A percentile compares a stretch with the other conserved stretches of the same genome.
Evolutionary conservation across 2,113 vertebrate species (phyloP).

Genomic region (Cyprinodon tularosa): DNA sequence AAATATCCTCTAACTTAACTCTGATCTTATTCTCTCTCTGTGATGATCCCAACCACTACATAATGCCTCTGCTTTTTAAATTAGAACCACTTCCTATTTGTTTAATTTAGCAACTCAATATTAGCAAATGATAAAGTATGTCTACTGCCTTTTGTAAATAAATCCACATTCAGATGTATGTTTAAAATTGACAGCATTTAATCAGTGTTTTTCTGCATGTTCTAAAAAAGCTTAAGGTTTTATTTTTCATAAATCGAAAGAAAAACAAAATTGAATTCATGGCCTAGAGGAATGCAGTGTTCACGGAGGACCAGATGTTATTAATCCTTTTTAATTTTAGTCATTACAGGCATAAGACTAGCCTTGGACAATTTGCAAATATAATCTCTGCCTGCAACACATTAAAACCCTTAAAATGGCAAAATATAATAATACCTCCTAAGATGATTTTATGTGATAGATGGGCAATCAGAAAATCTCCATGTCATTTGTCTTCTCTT

Average conservation of each 20-base stretch:
- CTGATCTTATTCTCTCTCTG: neutral
- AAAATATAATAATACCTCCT: constrained; percentile 19
- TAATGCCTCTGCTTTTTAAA: neutral
- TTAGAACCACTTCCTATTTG: neutral
- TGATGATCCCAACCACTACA: neutral
- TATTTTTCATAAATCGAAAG: neutral
- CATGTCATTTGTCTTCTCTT: neutral
- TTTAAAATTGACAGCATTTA: neutral
- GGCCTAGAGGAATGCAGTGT: neutral
- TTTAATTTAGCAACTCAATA: neutral
- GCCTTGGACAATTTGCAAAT: neutral
- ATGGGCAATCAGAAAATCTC: neutral
- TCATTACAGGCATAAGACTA: neutral
- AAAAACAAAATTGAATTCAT: neutral
- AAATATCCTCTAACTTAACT: neutral
- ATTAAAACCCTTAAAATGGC: constrained; percentile 11
- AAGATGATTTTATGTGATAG: constrained; percentile 17
- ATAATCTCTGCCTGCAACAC: neutral
- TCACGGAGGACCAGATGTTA: no score
- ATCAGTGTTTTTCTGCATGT: neutral
- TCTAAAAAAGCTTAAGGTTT: neutral
- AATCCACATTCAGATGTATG: neutral
- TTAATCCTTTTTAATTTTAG: neutral
- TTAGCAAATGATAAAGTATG: neutral
- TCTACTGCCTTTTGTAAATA: neutral